These are phyloP conservation scores for Temnothorax rugatulus DNA, from an alignment of 2,888 invertebrate genomes.

Conservation along the genomic window DNA sequence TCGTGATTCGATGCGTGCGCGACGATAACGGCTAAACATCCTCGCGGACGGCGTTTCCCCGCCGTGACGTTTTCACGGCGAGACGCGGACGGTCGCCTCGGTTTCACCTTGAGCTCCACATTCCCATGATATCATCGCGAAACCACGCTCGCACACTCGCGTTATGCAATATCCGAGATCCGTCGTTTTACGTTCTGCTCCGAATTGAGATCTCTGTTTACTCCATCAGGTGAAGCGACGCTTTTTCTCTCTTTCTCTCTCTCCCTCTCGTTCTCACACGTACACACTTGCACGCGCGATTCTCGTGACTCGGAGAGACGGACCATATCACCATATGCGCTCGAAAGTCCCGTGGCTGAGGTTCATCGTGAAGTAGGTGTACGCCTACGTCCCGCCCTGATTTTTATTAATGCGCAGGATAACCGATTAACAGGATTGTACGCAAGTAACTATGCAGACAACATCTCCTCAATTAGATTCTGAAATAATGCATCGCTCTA, in stretches of 20 bases:
- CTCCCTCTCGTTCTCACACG: not conserved
- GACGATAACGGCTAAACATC: not conserved
- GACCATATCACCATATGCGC: conserved; percentile 22
- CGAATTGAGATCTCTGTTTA: conserved; percentile 28
- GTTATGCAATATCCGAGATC: conserved; percentile 41
- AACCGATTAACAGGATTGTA: conserved; percentile 36
- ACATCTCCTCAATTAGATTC: not conserved
- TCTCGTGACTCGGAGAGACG: conserved; percentile 11
- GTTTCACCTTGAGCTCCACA: conserved; percentile 14
- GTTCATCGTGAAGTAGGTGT: not conserved
- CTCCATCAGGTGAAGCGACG: conserved; percentile 31
- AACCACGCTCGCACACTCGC: not conserved
- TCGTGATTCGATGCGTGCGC: not conserved
- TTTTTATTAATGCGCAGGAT: conserved; percentile 33
- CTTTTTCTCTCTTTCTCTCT: not conserved
- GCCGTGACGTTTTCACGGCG: not conserved
- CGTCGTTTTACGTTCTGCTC: not conserved
- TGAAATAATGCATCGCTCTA: not conserved
- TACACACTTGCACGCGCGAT: not conserved
- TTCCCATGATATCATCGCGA: conserved; percentile 28
- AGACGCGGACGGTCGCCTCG: not conserved
- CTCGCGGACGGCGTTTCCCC: not conserved
- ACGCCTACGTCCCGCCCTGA: not conserved
- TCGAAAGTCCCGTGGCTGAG: not conserved
- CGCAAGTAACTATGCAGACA: conserved; percentile 31